phyloP scores from a whole-genome alignment of 2,888 invertebrate genomes.

The Aphrophora alni region DNA sequence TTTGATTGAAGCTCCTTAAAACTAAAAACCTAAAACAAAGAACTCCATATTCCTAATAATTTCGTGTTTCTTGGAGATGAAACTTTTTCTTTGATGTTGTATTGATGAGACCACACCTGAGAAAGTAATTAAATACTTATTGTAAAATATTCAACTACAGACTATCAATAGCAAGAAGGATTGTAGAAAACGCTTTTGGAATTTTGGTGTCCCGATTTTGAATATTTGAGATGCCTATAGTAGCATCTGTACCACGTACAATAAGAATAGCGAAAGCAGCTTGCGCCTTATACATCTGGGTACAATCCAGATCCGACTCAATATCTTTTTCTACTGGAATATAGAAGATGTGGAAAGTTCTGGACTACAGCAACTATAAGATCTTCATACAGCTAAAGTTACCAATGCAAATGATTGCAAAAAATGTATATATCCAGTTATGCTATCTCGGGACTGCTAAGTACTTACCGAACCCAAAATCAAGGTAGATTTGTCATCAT shows the following conservation, averaged over 20 bases:
- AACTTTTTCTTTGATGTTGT: neutral
- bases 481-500: too few relatives aligned
- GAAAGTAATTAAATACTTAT: neutral
- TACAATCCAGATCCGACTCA: neutral
- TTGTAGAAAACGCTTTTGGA: conserved; percentile 9
- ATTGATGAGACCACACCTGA: neutral
- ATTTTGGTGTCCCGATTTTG: neutral
- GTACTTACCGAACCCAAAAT: too few relatives aligned
- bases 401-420: too few relatives aligned
- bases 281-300: neutral
- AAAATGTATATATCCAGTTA: too few relatives aligned
- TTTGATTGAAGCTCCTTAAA: neutral
- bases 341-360: neutral
- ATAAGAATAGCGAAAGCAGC: neutral
- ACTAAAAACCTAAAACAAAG: neutral
- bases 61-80: neutral
- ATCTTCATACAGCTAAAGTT: too few relatives aligned
- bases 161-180: neutral
- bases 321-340: neutral
- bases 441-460: too few relatives aligned
- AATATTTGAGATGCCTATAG: neutral
- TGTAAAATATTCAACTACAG: neutral
- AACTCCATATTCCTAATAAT: neutral
- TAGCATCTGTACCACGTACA: neutral
- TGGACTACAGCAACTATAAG: too few relatives aligned